These are phyloP conservation scores for Botia kubotai DNA, from an alignment of 2,797 vertebrate genomes.

Conservation along the genomic window DNA sequence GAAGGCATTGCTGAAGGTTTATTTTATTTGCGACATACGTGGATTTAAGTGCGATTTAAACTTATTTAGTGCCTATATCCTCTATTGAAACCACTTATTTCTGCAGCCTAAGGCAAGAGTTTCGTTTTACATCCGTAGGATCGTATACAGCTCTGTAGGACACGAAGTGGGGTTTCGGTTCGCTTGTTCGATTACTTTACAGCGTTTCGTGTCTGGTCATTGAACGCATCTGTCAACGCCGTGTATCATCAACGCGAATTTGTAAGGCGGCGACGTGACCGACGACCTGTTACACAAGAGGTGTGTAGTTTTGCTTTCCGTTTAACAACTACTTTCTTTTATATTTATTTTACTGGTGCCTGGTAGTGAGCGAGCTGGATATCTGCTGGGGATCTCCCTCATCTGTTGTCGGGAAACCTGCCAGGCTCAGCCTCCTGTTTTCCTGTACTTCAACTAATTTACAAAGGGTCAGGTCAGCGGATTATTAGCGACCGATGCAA, in stretches of 20 bases:
- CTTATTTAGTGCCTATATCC: neutral
- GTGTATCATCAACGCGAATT: neutral
- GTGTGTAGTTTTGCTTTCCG: constrained; percentile 40
- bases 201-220: neutral
- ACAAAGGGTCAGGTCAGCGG: too few species aligned
- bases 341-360: constrained; percentile 19
- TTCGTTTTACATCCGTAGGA: neutral
- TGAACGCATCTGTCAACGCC: too few species aligned
- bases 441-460: too few species aligned
- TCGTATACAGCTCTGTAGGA: too few species aligned
- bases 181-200: neutral
- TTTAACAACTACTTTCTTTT: constrained; percentile 2
- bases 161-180: neutral
- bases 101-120: neutral
- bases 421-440: too few species aligned
- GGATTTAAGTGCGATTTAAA: neutral
- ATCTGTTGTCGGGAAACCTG: constrained; percentile 43
- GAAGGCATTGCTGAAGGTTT: neutral
- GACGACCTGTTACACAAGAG: neutral
- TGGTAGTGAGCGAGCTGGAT: constrained; percentile 49
- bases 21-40: neutral
- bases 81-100: neutral
- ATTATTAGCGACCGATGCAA: too few species aligned
- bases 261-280: constrained; percentile 8
- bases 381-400: constrained; percentile 59